Evolutionary conservation across 2,888 invertebrate genomes (phyloP).

Genomic region (Chrysina gloriosa): DNA sequence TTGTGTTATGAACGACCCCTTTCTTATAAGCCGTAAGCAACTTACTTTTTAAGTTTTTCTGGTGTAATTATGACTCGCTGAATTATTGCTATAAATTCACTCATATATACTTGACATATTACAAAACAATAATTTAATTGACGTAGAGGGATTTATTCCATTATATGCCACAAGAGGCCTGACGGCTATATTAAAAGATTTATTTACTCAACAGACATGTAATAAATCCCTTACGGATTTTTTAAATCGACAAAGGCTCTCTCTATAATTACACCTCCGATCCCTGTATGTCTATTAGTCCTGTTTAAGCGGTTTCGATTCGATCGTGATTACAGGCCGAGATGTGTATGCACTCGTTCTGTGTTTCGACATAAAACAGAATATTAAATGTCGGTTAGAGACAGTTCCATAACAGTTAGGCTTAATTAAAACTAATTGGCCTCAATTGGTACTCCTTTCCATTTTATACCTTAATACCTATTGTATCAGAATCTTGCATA

Average conservation of each 20-base stretch:
- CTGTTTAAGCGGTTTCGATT: conserved; percentile 26
- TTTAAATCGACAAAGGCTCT: conserved; percentile 20
- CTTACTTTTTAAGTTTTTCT: background rate
- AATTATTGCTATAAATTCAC: background rate
- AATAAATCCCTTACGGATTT: conserved; percentile 36
- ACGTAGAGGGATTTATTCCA: conserved; percentile 13
- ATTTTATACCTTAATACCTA: background rate
- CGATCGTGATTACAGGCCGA: conserved; percentile 22
- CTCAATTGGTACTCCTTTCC: conserved; percentile 18
- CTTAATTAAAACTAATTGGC: conserved; percentile 34
- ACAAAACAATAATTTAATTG: conserved; percentile 16
- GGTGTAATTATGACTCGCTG: background rate
- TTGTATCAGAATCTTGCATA: conserved; percentile 3
- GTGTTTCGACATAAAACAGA: conserved; percentile 32
- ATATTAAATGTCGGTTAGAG: conserved; percentile 19
- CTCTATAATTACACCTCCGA: conserved; percentile 20
- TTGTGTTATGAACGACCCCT: background rate
- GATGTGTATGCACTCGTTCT: conserved; percentile 15
- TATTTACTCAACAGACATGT: conserved; percentile 28
- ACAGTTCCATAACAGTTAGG: conserved; percentile 12
- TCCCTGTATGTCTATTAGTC: conserved; percentile 35
- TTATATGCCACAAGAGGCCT: background rate
- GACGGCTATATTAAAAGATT: conserved; percentile 22
- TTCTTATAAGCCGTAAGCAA: background rate
- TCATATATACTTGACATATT: background rate